Base-by-base conservation (phyloP, 2,797 vertebrate species). In the Pangasius sanitwongsei region DNA sequence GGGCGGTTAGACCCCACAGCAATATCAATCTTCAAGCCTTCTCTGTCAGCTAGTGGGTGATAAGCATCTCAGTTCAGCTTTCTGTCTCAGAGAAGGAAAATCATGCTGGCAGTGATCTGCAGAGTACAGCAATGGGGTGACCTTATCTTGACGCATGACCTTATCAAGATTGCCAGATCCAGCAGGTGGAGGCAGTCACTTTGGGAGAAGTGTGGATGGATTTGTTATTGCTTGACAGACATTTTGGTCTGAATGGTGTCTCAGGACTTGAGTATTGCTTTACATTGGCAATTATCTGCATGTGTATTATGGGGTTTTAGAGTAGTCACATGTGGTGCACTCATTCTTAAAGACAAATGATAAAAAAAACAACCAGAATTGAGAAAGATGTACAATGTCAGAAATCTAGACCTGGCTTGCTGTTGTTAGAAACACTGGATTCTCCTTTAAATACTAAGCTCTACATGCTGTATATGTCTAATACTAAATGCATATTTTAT, bases 61-160 rank as follows among this genome's bases (percentile, higher is more conserved):
- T 90, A 90, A 87, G 77, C 86, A 87, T 89, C 87, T 90, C 86
- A 61, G 86, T 57, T 87, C 88, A 67, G 70, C 78, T 87, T 87
- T 77, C 78, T 84, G 31, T 63, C 84, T 86, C 23, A 13, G 48
- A 20, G 57, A 77, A 25, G n/a, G 57, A 67, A 83, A 87, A 63
- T 77, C 85, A 55, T 15, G 25, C 72, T 84, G 81, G 50, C 81
- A 70, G 70, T 55, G 65, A 87, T 44, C 85, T 67, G 6, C 25
- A 69, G 23, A 77, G 80, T n/a, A 55, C 59, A 34, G 34, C 53
- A 77, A 44, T 48, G 13, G 23, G 63, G 20, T 55, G 75, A 67
- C 86, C 77, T 87, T 87, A 65, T 48, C 86, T 53, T 67, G 57
- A 78, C 44, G n/a, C 6, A 53, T 89, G 77, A 84, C 89, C 86